phyloP scores from a whole-genome alignment of 2,888 invertebrate species.

The Clitarchus hookeri region DNA sequence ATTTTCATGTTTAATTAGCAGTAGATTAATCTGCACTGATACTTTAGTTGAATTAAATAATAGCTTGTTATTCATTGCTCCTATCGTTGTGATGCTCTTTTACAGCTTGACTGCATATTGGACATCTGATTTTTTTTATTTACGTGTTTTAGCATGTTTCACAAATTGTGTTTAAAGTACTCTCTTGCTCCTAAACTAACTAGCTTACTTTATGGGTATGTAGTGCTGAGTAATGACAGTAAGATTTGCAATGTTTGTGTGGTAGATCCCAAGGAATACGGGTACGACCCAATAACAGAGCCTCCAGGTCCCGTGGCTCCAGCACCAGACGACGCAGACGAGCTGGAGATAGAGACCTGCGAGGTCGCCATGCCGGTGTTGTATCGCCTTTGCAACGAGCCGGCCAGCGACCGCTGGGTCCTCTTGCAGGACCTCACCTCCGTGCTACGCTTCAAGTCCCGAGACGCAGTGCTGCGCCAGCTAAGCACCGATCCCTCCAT shows the following conservation, averaged over 20 bases:
- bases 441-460: constrained; percentile 77
- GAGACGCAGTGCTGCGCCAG: constrained; percentile 77
- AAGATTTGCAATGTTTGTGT: constrained; percentile 4
- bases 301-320: constrained; percentile 61
- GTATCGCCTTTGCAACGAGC: constrained; percentile 68
- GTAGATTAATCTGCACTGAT: no score
- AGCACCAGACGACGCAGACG: constrained; percentile 57
- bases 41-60: no score
- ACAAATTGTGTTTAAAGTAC: no score
- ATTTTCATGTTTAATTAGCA: no score
- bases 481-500: constrained; percentile 59
- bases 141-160: no score
- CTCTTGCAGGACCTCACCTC: constrained; percentile 78
- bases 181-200: no score
- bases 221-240: no score
- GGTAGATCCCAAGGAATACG: constrained; percentile 58
- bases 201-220: no score
- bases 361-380: constrained; percentile 79
- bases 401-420: constrained; percentile 75
- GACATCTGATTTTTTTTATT: no score
- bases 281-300: constrained; percentile 65
- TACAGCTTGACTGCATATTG: no score
- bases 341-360: constrained; percentile 80
- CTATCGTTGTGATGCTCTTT: no score
- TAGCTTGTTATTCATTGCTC: no score